A percentile compares a stretch with the other conserved stretches of the same genome.
These are phyloP conservation scores for Graptemys geographica DNA, from an alignment of 2,797 vertebrate genomes.

Conservation along the genomic window DNA sequence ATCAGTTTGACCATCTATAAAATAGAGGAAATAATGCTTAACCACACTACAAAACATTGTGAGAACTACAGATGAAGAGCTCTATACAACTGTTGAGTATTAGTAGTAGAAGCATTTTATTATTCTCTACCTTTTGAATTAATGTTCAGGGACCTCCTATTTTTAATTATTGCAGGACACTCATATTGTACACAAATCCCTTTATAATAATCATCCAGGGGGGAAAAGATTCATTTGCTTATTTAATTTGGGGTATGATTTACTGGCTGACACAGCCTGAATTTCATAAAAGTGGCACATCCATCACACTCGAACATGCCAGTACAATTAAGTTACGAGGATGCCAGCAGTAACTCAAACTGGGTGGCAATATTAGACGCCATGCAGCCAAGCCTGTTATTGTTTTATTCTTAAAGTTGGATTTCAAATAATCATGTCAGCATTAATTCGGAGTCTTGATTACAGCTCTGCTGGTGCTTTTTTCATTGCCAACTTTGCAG, in stretches of 20 bases:
- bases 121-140: background rate
- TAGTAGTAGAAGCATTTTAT: background rate
- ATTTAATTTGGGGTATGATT: constrained; percentile 48
- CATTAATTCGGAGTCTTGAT: constrained; percentile 24
- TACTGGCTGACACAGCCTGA: background rate
- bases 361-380: background rate
- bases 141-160: background rate
- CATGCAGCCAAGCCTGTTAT: constrained; percentile 2
- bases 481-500: background rate
- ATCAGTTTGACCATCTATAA: background rate
- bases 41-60: background rate
- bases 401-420: constrained; percentile 16
- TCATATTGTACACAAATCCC: background rate
- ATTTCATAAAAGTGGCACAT: constrained; percentile 43
- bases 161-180: background rate
- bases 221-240: background rate
- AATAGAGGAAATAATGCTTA: background rate
- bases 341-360: constrained; percentile 34
- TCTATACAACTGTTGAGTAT: background rate
- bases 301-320: constrained; percentile 30
- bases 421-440: constrained; percentile 22
- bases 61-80: background rate
- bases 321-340: background rate
- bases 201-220: background rate
- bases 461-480: constrained; percentile 32